phyloP scores from a whole-genome alignment of 2,797 vertebrate species.

The Halcyon smyrnensis region DNA sequence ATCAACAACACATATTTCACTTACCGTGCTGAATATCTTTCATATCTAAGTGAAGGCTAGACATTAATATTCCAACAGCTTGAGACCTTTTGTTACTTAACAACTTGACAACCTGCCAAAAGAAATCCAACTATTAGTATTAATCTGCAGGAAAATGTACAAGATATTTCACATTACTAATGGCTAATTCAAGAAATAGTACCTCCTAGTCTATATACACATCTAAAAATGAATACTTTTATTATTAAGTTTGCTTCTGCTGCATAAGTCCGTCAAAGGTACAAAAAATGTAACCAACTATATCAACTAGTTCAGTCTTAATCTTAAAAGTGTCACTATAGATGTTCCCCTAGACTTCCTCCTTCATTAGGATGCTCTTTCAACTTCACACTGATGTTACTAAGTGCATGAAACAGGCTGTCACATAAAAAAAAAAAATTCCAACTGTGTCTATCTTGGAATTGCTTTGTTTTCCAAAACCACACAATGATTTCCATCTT shows the following conservation, averaged over 20 bases:
- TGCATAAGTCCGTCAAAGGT: neutral
- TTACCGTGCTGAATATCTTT: constrained; percentile 96
- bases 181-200: neutral
- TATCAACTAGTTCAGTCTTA: neutral
- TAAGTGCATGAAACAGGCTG: constrained; percentile 17
- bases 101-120: constrained; percentile 91
- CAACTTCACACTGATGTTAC: constrained; percentile 17
- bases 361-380: neutral
- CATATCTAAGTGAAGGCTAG: constrained; percentile 98
- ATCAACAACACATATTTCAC: constrained; percentile 46
- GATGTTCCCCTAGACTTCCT: neutral
- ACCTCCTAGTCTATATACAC: neutral
- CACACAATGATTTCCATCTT: constrained; percentile 62
- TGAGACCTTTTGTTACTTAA: constrained; percentile 98
- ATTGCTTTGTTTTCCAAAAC: constrained; percentile 61
- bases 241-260: neutral
- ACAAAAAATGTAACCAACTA: neutral
- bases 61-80: constrained; percentile 98
- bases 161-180: neutral
- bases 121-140: constrained; percentile 40
- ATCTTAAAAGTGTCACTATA: neutral
- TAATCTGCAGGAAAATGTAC: neutral
- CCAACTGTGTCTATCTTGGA: constrained; percentile 46
- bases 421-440: constrained; percentile 34
- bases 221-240: neutral